Base-by-base conservation (phyloP, 1,140 invertebrate species). In the Sitobion miscanthi region DNA sequence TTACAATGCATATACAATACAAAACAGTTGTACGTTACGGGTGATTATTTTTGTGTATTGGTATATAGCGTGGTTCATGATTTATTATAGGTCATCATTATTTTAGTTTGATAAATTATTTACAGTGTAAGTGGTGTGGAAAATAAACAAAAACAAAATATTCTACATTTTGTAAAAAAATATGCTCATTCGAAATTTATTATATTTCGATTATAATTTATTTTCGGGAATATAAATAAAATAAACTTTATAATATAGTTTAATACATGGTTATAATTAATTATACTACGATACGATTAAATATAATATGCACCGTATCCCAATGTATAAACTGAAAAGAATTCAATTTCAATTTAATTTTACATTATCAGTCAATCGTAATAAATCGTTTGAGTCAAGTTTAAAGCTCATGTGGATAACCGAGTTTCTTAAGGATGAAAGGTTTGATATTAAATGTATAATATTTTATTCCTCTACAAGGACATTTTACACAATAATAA, bases 51-150 rank as follows among this genome's bases (percentile, higher is more conserved):
- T 77, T 20, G 30, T 14, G n/a, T 77, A 77, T 77, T 77, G 62
- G 30, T n/a, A 35, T 30, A 8, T 17, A 77, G 1, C n/a, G 5
- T 77, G 14, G n/a, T 77, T 77, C 30, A 4, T 35, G 30, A 77
- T 77, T 77, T 77, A 77, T 35, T 77, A 35, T 77, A 17, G n/a
- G 62, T 77, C 62, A 77, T 77, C 62, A n/a, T 77, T 77, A 77
- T 77, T n/a, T 77, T 77, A 35, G n/a, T 77, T 77, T 77, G 30
- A 77, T 77, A 35, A n/a, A 77, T 77, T 77, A 69, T 77, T 77
- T 77, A 77, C 30, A 17, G n/a, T n/a, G 62, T 20, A 77, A 69
- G 30, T 23, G 62, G 30, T 20, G 11, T 77, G 30, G 14, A n/a
- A 77, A 77, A n/a, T 77, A n/a, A 77, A 17, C 62, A n/a, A 77